Evolutionary conservation across 2,797 vertebrate species (phyloP), one percentile per base, ranked within the genome.

Genomic region (Nothura maculosa): DNA sequence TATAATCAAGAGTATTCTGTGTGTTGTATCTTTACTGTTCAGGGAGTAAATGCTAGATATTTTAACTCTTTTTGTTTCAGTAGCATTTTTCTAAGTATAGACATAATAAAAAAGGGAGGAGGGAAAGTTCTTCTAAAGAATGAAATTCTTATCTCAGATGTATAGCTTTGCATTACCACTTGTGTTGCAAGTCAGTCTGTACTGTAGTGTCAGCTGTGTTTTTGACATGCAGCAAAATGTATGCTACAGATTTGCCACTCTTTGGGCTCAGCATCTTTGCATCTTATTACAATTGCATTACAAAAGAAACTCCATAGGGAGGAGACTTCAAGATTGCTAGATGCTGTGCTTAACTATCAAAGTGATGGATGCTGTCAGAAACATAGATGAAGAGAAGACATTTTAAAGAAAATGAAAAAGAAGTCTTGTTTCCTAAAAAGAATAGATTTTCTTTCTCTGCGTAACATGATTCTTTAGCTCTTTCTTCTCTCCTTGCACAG

Each of bases 301-400:
- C 69, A 96, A 95, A 96, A 95, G 92, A 90, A 89, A 28, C 87
- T 94, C 90, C 9, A 0, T 67, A 60, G 93, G 85, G 92, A 94
- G 63, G 88, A 87, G 52, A 68, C 76, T 74, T 52, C 55, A 38
- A 54, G 48, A 92, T 85, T 93, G 75, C 72, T 94, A 21, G 78
- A 80, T 90, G 86, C 95, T 91, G 73, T 95, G 89, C 91, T 94
- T 1, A 1, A 9, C 92, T 87, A 32, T 95, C 82, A 92, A 91
- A 90, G 52, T 96, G 95, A 96, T 92, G 90, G 83, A 80, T 93
- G 93, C 92, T 94, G 95, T 94, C 95, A 96, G 64, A 93, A 91
- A 74, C 45, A 63, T 21, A 85, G 69, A 76, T 87, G 92, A 93
- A 84, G 79, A 93, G 81, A 93, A 93, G 93, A 91, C 83, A 93